These are phyloP conservation scores for Hemiprocne comata DNA, from an alignment of 2,113 vertebrate genomes.

Conservation along the genomic window DNA sequence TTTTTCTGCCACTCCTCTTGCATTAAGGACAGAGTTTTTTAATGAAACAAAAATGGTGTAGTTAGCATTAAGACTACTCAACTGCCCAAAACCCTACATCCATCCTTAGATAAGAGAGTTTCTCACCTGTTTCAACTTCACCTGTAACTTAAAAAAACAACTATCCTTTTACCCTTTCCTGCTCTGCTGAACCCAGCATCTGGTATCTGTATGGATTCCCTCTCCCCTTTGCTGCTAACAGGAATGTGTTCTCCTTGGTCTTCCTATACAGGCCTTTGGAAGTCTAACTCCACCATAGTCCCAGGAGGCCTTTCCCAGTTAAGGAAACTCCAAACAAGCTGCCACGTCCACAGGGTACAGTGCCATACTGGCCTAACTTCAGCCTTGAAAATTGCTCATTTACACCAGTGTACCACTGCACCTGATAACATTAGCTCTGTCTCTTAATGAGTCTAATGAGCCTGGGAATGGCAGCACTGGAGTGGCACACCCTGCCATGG, in stretches of 20 bases:
- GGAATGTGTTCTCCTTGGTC: not conserved
- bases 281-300: not conserved
- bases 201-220: not conserved
- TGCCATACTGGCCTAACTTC: not conserved
- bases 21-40: not conserved
- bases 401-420: not conserved
- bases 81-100: not conserved
- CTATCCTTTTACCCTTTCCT: not conserved
- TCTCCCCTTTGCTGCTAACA: not conserved
- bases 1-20: not conserved
- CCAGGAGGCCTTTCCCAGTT: not conserved
- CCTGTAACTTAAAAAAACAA: not conserved
- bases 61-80: not conserved
- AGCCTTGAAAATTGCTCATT: not conserved
- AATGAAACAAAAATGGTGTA: not conserved
- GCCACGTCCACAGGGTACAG: fast-evolving
- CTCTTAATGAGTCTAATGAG: not conserved
- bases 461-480: not conserved
- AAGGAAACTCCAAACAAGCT: not conserved
- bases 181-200: not conserved
- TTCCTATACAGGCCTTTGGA: not conserved
- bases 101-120: not conserved
- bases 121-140: not conserved
- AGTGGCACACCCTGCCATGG: not conserved
- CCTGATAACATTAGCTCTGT: not conserved